These are phyloP conservation scores for Trisateles emortualis DNA, from an alignment of 2,888 invertebrate species.

Conservation along the genomic window DNA sequence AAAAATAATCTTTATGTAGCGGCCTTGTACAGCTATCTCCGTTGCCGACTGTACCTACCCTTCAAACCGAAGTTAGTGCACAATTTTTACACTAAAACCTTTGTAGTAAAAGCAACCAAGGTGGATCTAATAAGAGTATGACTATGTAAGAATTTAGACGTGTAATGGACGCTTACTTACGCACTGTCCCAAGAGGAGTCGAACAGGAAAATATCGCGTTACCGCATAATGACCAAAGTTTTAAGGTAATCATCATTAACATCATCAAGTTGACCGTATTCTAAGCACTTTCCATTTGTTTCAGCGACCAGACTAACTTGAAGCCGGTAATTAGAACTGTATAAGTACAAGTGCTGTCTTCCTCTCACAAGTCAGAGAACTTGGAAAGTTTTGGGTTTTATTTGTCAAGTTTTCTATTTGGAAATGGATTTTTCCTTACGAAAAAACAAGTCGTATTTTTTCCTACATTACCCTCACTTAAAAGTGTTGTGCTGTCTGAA, in stretches of 20 bases:
- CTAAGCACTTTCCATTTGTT: not conserved
- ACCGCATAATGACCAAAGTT: not conserved
- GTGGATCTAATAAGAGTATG: no score
- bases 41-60: no score
- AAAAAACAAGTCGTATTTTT: no score
- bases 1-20: no score
- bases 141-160: not conserved
- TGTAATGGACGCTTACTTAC: not conserved
- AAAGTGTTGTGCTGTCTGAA: no score
- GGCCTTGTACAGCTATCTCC: no score
- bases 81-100: no score
- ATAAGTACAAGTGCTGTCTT: not conserved
- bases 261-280: not conserved
- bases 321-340: not conserved
- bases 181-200: not conserved
- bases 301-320: not conserved
- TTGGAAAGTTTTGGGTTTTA: not conserved
- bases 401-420: not conserved
- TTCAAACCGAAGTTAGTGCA: no score
- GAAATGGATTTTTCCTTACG: no score
- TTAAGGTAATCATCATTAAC: not conserved
- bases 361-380: not conserved
- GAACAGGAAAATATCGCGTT: not conserved
- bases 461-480: no score
- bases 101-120: no score